phyloP scores from a whole-genome alignment of 2,888 invertebrate species.

The Synanthedon vespiformis region DNA sequence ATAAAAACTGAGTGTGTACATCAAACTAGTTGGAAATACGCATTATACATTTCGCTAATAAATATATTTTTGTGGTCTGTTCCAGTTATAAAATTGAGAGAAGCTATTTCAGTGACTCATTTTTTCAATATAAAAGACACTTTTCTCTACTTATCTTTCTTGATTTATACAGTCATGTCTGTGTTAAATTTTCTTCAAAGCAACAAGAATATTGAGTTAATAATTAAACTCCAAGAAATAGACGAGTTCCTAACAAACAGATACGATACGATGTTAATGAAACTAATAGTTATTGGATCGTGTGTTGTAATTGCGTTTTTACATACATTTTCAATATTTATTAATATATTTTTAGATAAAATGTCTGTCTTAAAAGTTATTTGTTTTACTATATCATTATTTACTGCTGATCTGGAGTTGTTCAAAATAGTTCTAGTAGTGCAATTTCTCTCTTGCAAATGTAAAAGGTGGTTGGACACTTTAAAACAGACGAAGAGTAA shows the following conservation, averaged over 20 bases:
- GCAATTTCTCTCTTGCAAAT: not conserved
- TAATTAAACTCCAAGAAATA: not conserved
- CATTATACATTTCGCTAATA: not conserved
- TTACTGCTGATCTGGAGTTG: too few species aligned
- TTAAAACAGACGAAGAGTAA: not conserved
- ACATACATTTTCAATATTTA: too few species aligned
- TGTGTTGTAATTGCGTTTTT: too few species aligned
- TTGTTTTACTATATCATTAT: too few species aligned
- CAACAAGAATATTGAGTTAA: not conserved
- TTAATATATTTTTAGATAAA: too few species aligned
- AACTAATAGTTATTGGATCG: too few species aligned
- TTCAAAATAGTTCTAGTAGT: too few species aligned
- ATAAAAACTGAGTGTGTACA: not conserved
- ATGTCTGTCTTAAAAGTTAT: too few species aligned
- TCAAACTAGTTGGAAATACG: not conserved
- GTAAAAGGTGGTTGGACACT: not conserved
- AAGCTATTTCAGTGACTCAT: not conserved
- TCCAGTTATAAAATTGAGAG: not conserved
- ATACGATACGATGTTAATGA: too few species aligned
- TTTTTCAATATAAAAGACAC: not conserved
- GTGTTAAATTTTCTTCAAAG: not conserved
- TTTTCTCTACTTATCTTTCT: not conserved
- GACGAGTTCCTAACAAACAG: not conserved
- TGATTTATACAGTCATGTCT: not conserved
- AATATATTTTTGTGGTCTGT: not conserved